A percentile compares a stretch with the other conserved stretches of the same genome.
Evolutionary conservation across 2,797 vertebrate species (phyloP).

Genomic region (Brotula barbata): DNA sequence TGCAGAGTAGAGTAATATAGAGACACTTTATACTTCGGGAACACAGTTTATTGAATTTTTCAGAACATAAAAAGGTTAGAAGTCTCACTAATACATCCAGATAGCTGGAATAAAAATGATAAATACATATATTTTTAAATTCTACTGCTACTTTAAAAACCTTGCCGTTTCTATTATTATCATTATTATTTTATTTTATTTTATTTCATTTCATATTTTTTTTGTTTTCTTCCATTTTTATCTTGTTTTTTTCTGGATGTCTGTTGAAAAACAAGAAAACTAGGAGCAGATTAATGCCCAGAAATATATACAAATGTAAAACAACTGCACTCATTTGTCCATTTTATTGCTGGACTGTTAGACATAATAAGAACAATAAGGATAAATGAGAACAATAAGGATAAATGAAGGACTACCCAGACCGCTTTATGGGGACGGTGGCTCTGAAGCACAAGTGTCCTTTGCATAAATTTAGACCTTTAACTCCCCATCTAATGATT

Average conservation of each 20-base stretch:
- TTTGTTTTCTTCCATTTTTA: not conserved
- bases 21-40: slow-evolving; percentile 1
- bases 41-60: too few relatives aligned
- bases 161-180: too few relatives aligned
- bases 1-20: too few relatives aligned
- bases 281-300: not conserved
- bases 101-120: too few relatives aligned
- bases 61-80: too few relatives aligned
- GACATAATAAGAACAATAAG: slow-evolving; percentile 12
- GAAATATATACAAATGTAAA: not conserved
- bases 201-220: slow-evolving; percentile 13
- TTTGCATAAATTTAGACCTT: slow-evolving; percentile 10
- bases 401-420: slow-evolving; percentile 18
- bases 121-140: too few relatives aligned
- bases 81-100: too few relatives aligned
- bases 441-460: slow-evolving; percentile 8
- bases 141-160: too few relatives aligned
- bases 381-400: slow-evolving; percentile 16
- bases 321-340: not conserved
- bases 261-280: not conserved
- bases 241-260: too few relatives aligned
- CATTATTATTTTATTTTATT: not conserved
- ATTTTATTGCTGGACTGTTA: slow-evolving; percentile 1
- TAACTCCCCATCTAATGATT: slow-evolving; percentile 14
- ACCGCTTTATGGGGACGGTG: too few relatives aligned